Evolutionary conservation across 2,888 invertebrate species (phyloP).

Genomic region (Thyatira batis): DNA sequence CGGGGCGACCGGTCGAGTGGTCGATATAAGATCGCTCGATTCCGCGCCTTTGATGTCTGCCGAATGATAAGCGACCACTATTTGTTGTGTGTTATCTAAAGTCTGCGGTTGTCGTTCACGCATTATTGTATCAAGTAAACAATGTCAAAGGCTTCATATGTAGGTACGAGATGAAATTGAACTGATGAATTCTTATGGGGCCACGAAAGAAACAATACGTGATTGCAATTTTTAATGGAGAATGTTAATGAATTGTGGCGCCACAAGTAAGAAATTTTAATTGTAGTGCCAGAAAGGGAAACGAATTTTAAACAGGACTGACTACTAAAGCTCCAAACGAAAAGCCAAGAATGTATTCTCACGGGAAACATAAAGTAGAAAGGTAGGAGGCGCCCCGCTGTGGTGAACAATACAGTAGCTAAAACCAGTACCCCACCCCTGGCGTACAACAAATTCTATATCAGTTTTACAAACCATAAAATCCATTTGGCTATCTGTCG

Average conservation of each 20-base stretch:
- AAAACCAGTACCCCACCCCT: constrained; percentile 31
- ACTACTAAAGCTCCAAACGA: not conserved
- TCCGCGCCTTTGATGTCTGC: constrained; percentile 51
- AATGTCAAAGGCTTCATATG: not conserved
- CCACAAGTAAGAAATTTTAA: not conserved
- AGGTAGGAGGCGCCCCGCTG: constrained; percentile 18
- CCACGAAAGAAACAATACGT: not conserved
- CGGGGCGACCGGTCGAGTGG: constrained; percentile 11
- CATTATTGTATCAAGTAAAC: constrained; percentile 20
- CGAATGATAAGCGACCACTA: constrained; percentile 44
- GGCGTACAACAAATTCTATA: constrained; percentile 43
- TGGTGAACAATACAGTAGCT: constrained; percentile 24
- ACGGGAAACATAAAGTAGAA: constrained; percentile 14
- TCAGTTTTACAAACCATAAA: constrained; percentile 63
- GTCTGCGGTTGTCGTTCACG: constrained; percentile 38
- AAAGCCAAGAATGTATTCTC: constrained; percentile 14
- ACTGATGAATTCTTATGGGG: not conserved
- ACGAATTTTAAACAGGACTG: not conserved
- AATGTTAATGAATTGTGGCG: constrained; percentile 4
- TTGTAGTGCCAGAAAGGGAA: not conserved
- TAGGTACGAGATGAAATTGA: not conserved
- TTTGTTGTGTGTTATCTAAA: constrained; percentile 48
- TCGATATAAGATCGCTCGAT: constrained; percentile 36
- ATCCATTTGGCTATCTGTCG: constrained; percentile 48
- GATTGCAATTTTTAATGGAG: not conserved